Base-by-base conservation (phyloP, 2,113 vertebrate species). In the Noctilio leporinus region DNA sequence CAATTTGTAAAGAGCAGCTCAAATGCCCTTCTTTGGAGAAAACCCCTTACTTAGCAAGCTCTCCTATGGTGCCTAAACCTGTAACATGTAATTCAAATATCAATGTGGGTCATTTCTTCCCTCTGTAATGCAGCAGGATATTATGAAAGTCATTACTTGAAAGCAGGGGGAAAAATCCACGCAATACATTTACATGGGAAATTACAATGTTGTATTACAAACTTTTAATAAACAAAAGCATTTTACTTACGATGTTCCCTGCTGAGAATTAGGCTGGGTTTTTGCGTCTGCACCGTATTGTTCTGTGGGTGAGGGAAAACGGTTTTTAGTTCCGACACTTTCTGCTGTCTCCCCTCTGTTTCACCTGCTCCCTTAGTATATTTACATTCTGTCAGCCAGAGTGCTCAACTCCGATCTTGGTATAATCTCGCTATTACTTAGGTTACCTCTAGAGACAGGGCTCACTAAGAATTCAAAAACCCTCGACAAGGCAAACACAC, bases 191-290 rank as follows among this genome's bases (percentile, higher is more conserved):
- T 43, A 85, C 47, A 89, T 8, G 30, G 53, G 40, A 69, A 95
- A 72, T 64, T 3, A 75, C 11, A 47, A 53, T 4, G 28, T 75
- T n/a, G n/a, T 7, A 30, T 45, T 67, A 82, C 9, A 69, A 80
- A 33, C 57, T 59, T 73, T 38, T 89, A 72, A 20, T 4, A 26
- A 92, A 80, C 77, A 90, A 49, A 95, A 81, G 93, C 53, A 94
- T 85, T 86, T 93, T 97, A 99, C 99, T 99, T 98, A 99, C 99
- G 97, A 98, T 47, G 95, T 97, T 95, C 97, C 96, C 96, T 98
- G 96, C 40, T 98, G 98, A 96, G 97, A 97, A 95, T 69, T 70
- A 77, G 97, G 95, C 51, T 98, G 94, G 2, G 62, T 95, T 97
- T 98, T 98, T 88, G 98, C 97, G 96, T 98, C 93, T 75, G 96